A percentile compares a stretch with the other conserved stretches of the same genome.
phyloP scores from a whole-genome alignment of 2,888 invertebrate species.

The Lamproptera curius region DNA sequence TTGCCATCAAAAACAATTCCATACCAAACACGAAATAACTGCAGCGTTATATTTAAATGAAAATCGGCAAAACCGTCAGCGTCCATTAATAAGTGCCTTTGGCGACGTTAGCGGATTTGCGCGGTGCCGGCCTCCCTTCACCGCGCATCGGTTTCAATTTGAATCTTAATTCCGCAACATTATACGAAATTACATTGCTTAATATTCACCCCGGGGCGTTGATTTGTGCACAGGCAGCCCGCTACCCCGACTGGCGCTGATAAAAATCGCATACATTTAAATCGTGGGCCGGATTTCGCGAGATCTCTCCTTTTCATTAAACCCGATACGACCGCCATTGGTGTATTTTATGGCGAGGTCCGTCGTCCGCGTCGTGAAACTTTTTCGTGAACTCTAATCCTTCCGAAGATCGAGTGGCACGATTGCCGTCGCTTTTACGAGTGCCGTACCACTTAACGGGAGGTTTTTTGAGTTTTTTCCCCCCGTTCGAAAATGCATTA shows the following conservation, averaged over 20 bases:
- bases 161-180: slow-evolving; percentile 78
- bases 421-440: slow-evolving; percentile 17
- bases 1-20: too few relatives aligned
- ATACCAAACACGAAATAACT: too few relatives aligned
- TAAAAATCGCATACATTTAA: slow-evolving; percentile 71
- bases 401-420: slow-evolving; percentile 18
- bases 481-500: neutral
- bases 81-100: too few relatives aligned
- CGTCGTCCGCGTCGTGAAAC: slow-evolving; percentile 30
- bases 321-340: slow-evolving; percentile 57
- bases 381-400: slow-evolving; percentile 24
- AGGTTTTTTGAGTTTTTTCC: neutral
- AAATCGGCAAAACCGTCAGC: too few relatives aligned
- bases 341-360: slow-evolving; percentile 60
- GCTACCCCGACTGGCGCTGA: slow-evolving; percentile 44
- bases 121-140: slow-evolving; percentile 15
- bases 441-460: neutral
- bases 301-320: slow-evolving; percentile 63
- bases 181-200: slow-evolving; percentile 75
- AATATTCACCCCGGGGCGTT: slow-evolving; percentile 72
- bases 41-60: too few relatives aligned
- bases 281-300: slow-evolving; percentile 45
- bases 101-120: slow-evolving; percentile 20
- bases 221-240: slow-evolving; percentile 76
- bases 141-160: slow-evolving; percentile 78